These are phyloP conservation scores for Heteropelma amictum DNA, from an alignment of 2,888 invertebrate species.

Conservation along the genomic window DNA sequence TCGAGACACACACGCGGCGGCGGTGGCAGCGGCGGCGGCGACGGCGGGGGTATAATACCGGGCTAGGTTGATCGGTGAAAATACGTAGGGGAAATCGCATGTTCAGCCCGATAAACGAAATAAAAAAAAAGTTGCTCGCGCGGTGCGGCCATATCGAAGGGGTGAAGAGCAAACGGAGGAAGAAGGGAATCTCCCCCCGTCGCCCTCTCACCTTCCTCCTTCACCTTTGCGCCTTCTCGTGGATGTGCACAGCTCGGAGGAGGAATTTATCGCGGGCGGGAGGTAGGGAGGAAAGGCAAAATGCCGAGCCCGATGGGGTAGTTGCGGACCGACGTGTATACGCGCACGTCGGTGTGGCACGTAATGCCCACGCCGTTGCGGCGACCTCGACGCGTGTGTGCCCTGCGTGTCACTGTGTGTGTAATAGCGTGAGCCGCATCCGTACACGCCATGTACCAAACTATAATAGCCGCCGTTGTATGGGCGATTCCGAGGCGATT, in stretches of 20 bases:
- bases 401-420: no score
- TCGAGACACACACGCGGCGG: conserved; percentile 28
- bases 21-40: no score
- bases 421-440: conserved; percentile 59
- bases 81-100: conserved; percentile 72
- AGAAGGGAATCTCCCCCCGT: conserved; percentile 35
- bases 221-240: conserved; percentile 51
- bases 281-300: conserved; percentile 27
- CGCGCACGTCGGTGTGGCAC: conserved; percentile 65
- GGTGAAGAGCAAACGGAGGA: conserved; percentile 30
- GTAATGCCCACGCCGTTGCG: conserved; percentile 63
- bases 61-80: conserved; percentile 60
- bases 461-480: conserved; percentile 17
- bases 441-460: conserved; percentile 55
- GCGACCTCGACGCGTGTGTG: conserved; percentile 44
- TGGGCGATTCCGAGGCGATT: conserved; percentile 14
- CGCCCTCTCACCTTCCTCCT: neutral
- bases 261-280: conserved; percentile 46
- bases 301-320: conserved; percentile 41
- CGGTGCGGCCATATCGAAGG: conserved; percentile 41
- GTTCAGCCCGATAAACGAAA: conserved; percentile 74
- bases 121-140: conserved; percentile 69
- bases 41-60: conserved; percentile 51
- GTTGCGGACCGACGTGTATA: conserved; percentile 36
- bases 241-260: conserved; percentile 36